Evolutionary conservation across 2,888 invertebrate genomes (phyloP).

Genomic region (Heliconius hortense): DNA sequence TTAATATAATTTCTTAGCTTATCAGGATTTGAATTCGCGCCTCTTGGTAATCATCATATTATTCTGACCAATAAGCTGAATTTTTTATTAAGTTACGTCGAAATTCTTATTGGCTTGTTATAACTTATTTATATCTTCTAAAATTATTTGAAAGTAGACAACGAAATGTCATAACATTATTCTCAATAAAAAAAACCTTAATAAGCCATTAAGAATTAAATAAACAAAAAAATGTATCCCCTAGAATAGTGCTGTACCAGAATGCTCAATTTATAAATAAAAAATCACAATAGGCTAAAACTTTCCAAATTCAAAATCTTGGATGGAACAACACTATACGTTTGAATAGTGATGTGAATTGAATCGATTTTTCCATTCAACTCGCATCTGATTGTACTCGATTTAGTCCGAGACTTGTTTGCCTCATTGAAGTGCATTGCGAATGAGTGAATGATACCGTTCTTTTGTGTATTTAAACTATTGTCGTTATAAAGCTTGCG

Average conservation of each 20-base stretch:
- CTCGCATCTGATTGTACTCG: conserved; percentile 62
- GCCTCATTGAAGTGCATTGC: conserved; percentile 39
- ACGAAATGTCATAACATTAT: background rate
- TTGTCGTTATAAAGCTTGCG: conserved; percentile 35
- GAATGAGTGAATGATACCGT: conserved; percentile 42
- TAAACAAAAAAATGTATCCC: conserved; percentile 4
- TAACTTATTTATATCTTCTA: too few species aligned
- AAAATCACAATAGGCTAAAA: conserved; percentile 39
- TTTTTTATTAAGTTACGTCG: too few species aligned
- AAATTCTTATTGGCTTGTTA: too few species aligned
- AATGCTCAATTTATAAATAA: conserved; percentile 32
- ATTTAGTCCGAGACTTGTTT: conserved; percentile 50
- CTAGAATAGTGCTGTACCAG: background rate
- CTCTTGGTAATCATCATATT: too few species aligned
- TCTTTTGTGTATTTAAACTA: conserved; percentile 40
- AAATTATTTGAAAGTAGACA: background rate
- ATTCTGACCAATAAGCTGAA: too few species aligned
- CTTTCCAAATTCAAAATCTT: conserved; percentile 65
- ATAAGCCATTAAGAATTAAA: background rate
- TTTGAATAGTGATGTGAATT: conserved; percentile 62
- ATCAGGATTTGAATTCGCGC: too few species aligned
- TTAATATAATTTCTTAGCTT: too few species aligned
- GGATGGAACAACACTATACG: conserved; percentile 61
- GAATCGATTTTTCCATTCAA: conserved; percentile 70
- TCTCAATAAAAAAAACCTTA: background rate